These are phyloP conservation scores for Drosophila bocqueti DNA, from an alignment of 1,140 invertebrate species.

Conservation along the genomic window DNA sequence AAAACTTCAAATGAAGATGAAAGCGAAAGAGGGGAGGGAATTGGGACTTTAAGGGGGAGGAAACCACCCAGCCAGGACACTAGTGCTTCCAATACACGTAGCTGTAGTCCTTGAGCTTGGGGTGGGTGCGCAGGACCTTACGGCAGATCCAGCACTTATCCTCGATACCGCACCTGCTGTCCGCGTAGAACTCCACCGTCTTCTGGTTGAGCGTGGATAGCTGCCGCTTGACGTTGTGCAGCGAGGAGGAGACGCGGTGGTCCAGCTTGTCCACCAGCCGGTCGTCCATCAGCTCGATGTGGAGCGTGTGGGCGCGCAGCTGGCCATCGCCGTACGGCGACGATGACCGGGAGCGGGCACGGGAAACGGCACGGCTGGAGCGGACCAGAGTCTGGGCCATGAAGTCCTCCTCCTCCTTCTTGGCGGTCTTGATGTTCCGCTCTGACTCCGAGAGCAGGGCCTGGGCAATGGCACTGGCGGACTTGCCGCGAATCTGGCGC, in stretches of 20 bases:
- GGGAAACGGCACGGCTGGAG: constrained; percentile 74
- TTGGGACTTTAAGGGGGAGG: constrained; percentile 9
- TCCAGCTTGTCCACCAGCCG: constrained; percentile 82
- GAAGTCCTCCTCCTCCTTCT: constrained; percentile 76
- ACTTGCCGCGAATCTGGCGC: constrained; percentile 89
- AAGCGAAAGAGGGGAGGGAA: constrained; percentile 2
- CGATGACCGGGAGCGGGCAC: constrained; percentile 64
- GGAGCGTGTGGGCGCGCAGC: constrained; percentile 66
- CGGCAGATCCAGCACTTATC: constrained; percentile 85
- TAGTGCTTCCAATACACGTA: constrained; percentile 79
- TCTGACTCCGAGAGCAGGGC: constrained; percentile 88
- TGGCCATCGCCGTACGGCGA: constrained; percentile 46
- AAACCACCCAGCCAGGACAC: constrained; percentile 1
- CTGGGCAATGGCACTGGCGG: constrained; percentile 90
- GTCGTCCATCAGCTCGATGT: constrained; percentile 82
- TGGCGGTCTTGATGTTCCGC: constrained; percentile 86
- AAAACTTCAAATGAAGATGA: constrained; percentile 31
- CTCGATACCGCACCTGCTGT: constrained; percentile 84
- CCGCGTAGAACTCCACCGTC: constrained; percentile 81
- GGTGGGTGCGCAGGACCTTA: constrained; percentile 80
- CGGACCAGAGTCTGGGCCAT: constrained; percentile 70
- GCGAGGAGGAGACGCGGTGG: constrained; percentile 79
- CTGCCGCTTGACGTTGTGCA: constrained; percentile 83
- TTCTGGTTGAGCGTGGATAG: constrained; percentile 76
- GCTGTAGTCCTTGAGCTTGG: constrained; percentile 79